A percentile compares a stretch with the other conserved stretches of the same genome.
phyloP scores from a whole-genome alignment of 2,113 vertebrate species.

The Percina caprodes region DNA sequence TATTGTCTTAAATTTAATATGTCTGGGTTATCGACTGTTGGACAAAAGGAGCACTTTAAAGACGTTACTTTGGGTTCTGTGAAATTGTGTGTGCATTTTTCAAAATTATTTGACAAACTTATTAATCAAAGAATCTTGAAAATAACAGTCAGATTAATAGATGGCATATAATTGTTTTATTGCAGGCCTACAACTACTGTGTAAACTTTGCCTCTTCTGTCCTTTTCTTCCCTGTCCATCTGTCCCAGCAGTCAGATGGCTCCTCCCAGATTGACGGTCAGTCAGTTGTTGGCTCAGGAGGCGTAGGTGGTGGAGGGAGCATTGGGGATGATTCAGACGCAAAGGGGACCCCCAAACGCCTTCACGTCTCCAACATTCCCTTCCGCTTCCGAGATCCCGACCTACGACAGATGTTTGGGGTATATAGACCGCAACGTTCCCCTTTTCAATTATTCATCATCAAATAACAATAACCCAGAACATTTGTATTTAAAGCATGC shows the following conservation, averaged over 20 bases:
- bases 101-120: neutral
- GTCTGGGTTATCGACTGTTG: neutral
- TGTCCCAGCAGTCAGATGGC: conserved; percentile 91
- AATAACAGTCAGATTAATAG: neutral
- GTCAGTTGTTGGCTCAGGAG: conserved; percentile 79
- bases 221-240: neutral
- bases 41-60: neutral
- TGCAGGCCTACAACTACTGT: neutral
- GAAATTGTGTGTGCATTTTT: neutral
- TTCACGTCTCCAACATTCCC: conserved; percentile 99
- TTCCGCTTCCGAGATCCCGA: conserved; percentile 99
- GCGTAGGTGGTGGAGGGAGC: conserved; percentile 73
- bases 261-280: conserved; percentile 93
- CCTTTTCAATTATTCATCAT: neutral
- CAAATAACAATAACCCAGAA: conserved; percentile 4
- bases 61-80: neutral
- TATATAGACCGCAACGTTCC: conserved; percentile 76
- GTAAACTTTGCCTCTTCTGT: neutral
- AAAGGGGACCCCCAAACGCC: conserved; percentile 97
- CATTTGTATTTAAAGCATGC: conserved; percentile 5
- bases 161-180: neutral
- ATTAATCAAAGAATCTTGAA: neutral
- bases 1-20: neutral
- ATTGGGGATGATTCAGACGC: conserved; percentile 88
- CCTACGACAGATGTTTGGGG: conserved; percentile 99